phyloP scores from a whole-genome alignment of 1,140 invertebrate species.

The Thaumetopoea pityocampa region DNA sequence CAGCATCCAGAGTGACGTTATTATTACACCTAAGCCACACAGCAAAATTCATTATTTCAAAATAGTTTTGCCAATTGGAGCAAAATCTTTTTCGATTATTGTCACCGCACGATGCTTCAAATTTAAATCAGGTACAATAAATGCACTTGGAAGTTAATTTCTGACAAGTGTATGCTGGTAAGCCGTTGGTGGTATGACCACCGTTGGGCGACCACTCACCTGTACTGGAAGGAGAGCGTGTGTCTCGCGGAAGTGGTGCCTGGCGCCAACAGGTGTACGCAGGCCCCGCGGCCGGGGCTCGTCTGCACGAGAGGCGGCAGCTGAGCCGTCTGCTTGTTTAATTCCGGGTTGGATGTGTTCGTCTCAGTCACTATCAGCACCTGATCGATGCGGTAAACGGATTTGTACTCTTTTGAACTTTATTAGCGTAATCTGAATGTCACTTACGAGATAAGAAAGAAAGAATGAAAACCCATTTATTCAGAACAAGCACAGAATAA shows the following conservation, averaged over 20 bases:
- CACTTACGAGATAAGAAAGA: background rate
- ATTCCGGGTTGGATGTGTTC: background rate
- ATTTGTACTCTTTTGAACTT: background rate
- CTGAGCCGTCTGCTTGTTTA: background rate
- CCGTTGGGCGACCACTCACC: conserved; percentile 19
- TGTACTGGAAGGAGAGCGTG: conserved; percentile 46
- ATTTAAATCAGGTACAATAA: too few species aligned
- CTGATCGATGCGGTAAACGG: conserved; percentile 5
- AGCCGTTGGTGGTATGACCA: too few species aligned
- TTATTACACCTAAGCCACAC: too few species aligned
- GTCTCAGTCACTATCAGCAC: conserved; percentile 32
- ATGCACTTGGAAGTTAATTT: too few species aligned
- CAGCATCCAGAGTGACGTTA: too few species aligned
- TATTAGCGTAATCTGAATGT: background rate
- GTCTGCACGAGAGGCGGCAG: conserved; percentile 30
- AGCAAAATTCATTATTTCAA: too few species aligned
- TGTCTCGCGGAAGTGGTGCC: conserved; percentile 50
- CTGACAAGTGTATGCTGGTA: too few species aligned
- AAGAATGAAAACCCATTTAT: too few species aligned
- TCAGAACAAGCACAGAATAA: too few species aligned
- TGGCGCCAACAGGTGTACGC: conserved; percentile 38
- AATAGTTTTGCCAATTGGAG: too few species aligned
- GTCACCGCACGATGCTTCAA: too few species aligned
- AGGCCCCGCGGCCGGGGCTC: conserved; percentile 42
- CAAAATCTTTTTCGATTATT: too few species aligned